Evolutionary conservation across 2,888 invertebrate species (phyloP).

Genomic region (Lepidocyrtinus sp.): DNA sequence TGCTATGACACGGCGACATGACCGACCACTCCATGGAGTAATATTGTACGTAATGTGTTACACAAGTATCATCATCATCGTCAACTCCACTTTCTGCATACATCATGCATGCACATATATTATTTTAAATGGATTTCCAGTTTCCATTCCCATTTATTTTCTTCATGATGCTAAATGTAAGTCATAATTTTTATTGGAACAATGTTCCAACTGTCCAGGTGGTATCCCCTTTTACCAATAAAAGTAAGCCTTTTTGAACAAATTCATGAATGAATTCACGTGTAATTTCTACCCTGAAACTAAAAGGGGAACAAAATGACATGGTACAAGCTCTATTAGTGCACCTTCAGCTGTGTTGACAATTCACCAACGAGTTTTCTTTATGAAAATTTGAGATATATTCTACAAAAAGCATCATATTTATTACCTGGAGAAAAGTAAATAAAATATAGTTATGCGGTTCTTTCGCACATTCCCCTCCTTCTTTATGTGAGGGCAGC

Average conservation of each 20-base stretch:
- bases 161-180: neutral
- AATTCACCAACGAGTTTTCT: too few relatives aligned
- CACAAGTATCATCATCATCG: slow-evolving; percentile 11
- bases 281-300: slow-evolving; percentile 1
- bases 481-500: neutral
- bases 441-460: slow-evolving; percentile 1
- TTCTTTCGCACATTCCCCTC: neutral
- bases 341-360: neutral
- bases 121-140: slow-evolving; percentile 50
- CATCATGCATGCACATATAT: slow-evolving; percentile 45
- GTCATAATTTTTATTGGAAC: slow-evolving; percentile 9
- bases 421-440: slow-evolving; percentile 15
- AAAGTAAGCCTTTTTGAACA: neutral
- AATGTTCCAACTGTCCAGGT: slow-evolving; percentile 22
- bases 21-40: slow-evolving; percentile 14
- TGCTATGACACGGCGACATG: neutral
- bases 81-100: slow-evolving; percentile 21
- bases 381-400: too few relatives aligned
- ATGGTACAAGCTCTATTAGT: neutral
- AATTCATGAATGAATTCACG: slow-evolving; percentile 31
- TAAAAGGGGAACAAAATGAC: neutral
- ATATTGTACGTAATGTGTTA: slow-evolving; percentile 23
- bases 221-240: neutral
- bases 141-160: slow-evolving; percentile 41
- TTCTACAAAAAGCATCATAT: neutral